Percentiles rank a stretch among this genome's conserved stretches.
These are phyloP conservation scores for Epirrita christyi DNA, from an alignment of 2,888 invertebrate genomes.

Conservation along the genomic window DNA sequence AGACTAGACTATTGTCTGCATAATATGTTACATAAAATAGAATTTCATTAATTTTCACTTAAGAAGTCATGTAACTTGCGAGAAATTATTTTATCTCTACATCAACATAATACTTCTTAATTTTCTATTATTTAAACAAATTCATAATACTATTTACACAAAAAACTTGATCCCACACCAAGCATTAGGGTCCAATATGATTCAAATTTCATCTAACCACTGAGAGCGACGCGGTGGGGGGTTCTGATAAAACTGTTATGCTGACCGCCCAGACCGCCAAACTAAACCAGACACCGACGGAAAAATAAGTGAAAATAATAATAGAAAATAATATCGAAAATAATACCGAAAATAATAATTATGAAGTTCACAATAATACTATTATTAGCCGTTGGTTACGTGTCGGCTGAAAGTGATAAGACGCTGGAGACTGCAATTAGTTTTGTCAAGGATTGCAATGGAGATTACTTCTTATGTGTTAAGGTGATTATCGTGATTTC, in stretches of 20 bases:
- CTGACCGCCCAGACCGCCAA: conserved; percentile 63
- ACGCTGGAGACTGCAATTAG: conserved; percentile 86
- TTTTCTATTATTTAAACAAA: conserved; percentile 14
- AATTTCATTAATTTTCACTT: no score
- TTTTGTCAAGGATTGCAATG: conserved; percentile 89
- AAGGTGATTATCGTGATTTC: conserved; percentile 85
- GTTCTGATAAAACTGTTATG: conserved; percentile 78
- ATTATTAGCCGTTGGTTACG: conserved; percentile 71
- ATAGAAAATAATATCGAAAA: no score
- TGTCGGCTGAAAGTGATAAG: conserved; percentile 77
- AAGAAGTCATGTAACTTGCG: no score
- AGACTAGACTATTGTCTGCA: no score
- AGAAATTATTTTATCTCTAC: background rate
- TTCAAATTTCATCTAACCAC: conserved; percentile 64
- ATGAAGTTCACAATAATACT: conserved; percentile 68
- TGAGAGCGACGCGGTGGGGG: conserved; percentile 71
- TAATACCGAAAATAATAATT: conserved; percentile 44
- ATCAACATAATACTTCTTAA: background rate
- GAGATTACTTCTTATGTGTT: conserved; percentile 88
- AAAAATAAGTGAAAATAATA: conserved; percentile 37
- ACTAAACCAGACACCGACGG: conserved; percentile 71
- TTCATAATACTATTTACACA: conserved; percentile 22
- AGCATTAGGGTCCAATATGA: conserved; percentile 52
- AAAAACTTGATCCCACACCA: conserved; percentile 19
- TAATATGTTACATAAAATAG: no score